These are phyloP conservation scores for Coryphaenoides rupestris DNA, from an alignment of 2,113 vertebrate genomes.

Conservation along the genomic window DNA sequence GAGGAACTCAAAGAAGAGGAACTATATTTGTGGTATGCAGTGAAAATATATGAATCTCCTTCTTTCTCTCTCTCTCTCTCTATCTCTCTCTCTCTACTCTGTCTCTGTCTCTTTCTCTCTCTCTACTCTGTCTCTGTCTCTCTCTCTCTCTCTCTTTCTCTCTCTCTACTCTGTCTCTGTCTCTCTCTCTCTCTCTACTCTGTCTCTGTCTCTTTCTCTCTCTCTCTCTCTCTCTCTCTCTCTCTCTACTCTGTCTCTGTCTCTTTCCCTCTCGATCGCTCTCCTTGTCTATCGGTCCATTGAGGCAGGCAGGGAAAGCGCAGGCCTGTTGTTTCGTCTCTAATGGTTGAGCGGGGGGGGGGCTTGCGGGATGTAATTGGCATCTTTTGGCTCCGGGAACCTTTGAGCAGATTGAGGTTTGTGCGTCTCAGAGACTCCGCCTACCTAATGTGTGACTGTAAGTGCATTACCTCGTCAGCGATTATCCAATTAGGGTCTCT, in stretches of 20 bases:
- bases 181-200: constrained; percentile 8
- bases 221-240: constrained; percentile 20
- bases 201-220: constrained; percentile 20
- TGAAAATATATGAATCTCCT: no score
- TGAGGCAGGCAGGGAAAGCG: constrained; percentile 43
- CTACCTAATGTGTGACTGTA: constrained; percentile 50
- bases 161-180: constrained; percentile 10
- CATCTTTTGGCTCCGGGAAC: constrained; percentile 51
- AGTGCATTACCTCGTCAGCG: constrained; percentile 59
- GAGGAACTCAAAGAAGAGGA: no score
- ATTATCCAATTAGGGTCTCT: constrained; percentile 57
- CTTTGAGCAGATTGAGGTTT: constrained; percentile 52
- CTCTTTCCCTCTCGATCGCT: constrained; percentile 10
- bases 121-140: no score
- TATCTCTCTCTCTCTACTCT: no score
- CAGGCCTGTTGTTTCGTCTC: constrained; percentile 22
- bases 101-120: no score
- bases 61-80: no score
- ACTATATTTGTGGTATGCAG: no score
- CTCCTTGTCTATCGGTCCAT: constrained; percentile 21
- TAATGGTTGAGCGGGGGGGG: constrained; percentile 30
- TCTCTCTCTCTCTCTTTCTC: constrained; percentile 24
- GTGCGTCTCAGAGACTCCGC: constrained; percentile 42
- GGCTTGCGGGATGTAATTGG: constrained; percentile 54
- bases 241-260: no score